A percentile compares a stretch with the other conserved stretches of the same genome.
phyloP scores from a whole-genome alignment of 1,140 invertebrate genomes.

The Psix sp. region DNA sequence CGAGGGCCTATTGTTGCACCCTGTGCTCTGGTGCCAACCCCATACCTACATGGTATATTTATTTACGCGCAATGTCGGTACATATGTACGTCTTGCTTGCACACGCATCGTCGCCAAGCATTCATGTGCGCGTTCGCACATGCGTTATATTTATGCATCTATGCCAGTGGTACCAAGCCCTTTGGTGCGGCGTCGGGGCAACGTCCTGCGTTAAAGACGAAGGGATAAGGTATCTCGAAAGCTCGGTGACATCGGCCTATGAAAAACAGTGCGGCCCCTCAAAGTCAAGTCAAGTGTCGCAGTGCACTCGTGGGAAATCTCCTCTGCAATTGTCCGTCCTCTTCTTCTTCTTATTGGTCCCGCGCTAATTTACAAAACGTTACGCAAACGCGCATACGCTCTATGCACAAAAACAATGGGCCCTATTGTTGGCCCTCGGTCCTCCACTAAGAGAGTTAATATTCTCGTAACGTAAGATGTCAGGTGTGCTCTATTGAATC shows the following conservation, averaged over 20 bases:
- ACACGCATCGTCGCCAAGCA: slow-evolving; percentile 55
- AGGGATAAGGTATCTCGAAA: slow-evolving; percentile 48
- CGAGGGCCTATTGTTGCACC: slow-evolving; percentile 76
- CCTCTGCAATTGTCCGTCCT: slow-evolving; percentile 28
- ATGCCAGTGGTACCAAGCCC: slow-evolving; percentile 76
- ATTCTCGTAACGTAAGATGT: slow-evolving; percentile 12
- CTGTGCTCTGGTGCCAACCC: slow-evolving; percentile 62
- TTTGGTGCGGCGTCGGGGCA: slow-evolving; percentile 68
- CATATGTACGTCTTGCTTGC: slow-evolving; percentile 59
- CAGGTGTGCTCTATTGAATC: slow-evolving; percentile 23
- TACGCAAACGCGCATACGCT: slow-evolving; percentile 24
- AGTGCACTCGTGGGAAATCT: slow-evolving; percentile 59
- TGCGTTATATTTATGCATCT: slow-evolving; percentile 72
- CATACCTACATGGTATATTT: slow-evolving; percentile 73
- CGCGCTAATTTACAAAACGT: slow-evolving; percentile 29
- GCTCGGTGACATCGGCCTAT: slow-evolving; percentile 15
- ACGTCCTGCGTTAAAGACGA: slow-evolving; percentile 76
- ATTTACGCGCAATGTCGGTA: slow-evolving; percentile 72
- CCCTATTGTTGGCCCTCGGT: neutral
- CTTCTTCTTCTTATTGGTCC: slow-evolving; percentile 25
- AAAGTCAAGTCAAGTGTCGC: slow-evolving; percentile 13
- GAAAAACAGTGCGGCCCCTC: slow-evolving; percentile 21
- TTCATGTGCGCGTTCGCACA: slow-evolving; percentile 35
- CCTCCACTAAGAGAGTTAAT: slow-evolving; percentile 13
- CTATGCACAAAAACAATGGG: slow-evolving; percentile 26